Evolutionary conservation across 2,797 vertebrate species (phyloP).

Genomic region (Gambusia yucatana): DNA sequence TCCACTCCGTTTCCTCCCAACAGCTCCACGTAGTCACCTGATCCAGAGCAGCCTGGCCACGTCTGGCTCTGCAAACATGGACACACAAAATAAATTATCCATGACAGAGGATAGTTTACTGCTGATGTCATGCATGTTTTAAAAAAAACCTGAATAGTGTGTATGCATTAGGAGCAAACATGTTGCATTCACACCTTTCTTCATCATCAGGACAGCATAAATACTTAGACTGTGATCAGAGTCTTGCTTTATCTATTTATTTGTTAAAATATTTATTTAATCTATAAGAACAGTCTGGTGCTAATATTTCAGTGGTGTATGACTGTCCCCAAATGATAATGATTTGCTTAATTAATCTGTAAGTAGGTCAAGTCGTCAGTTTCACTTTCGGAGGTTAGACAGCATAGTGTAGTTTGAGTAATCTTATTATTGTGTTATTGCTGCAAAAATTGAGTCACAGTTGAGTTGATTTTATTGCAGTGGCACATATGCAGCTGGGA

Average conservation of each 20-base stretch:
- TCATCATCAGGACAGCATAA: neutral
- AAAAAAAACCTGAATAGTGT: neutral
- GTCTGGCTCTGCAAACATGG: slow-evolving; percentile 78
- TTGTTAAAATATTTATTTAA: neutral
- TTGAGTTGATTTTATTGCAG: neutral
- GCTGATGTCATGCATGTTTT: neutral
- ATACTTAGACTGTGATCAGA: neutral
- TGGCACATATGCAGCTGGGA: neutral
- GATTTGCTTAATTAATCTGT: neutral
- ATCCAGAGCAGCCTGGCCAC: slow-evolving; percentile 83
- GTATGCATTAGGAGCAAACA: neutral
- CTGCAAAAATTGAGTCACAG: neutral
- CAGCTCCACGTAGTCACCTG: slow-evolving; percentile 92
- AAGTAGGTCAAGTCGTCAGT: neutral
- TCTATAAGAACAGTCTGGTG: neutral
- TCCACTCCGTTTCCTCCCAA: slow-evolving; percentile 92
- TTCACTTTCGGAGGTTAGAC: neutral
- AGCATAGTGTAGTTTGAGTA: neutral
- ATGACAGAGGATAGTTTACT: neutral
- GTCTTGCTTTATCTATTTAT: neutral
- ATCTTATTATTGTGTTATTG: neutral
- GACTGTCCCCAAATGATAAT: neutral
- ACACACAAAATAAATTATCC: slow-evolving; percentile 2
- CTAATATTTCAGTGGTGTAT: neutral
- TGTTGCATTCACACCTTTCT: neutral